Conservation (phyloP, 2,113 vertebrate genomes). For the Solea solea region DNA sequence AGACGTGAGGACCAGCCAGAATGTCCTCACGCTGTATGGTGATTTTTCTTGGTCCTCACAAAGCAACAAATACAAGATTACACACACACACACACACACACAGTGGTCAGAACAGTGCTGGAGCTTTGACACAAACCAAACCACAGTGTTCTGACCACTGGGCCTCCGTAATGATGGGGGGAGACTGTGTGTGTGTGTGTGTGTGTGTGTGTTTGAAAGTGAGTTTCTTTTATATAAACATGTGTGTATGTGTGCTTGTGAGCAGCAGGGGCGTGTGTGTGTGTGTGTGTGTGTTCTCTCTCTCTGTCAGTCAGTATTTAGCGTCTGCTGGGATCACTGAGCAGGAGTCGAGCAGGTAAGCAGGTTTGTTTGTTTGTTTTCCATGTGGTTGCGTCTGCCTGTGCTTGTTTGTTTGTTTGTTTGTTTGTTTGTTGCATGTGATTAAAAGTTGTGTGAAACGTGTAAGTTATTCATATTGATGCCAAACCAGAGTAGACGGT, state of each 20-base stretch:
- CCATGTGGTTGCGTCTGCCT: no score
- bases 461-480: no score
- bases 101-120: slow-evolving; percentile 30
- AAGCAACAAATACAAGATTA: neutral
- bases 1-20: no score
- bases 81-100: neutral
- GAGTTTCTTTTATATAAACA: slow-evolving; percentile 33
- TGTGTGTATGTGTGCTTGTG: slow-evolving; percentile 61
- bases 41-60: neutral
- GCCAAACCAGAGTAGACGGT: no score
- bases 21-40: no score
- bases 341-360: no score
- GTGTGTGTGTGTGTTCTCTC: neutral
- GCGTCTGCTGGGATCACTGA: slow-evolving; percentile 11
- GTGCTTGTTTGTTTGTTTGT: no score
- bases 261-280: slow-evolving; percentile 48
- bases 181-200: slow-evolving; percentile 24
- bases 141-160: slow-evolving; percentile 52
- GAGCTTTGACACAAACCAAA: slow-evolving; percentile 58
- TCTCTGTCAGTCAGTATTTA: slow-evolving; percentile 24
- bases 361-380: no score
- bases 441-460: no score
- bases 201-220: slow-evolving; percentile 22
- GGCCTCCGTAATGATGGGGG: slow-evolving; percentile 60
- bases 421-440: no score